phyloP scores from a whole-genome alignment of 1,140 invertebrate genomes.

The Akabosia matsudoensis region DNA sequence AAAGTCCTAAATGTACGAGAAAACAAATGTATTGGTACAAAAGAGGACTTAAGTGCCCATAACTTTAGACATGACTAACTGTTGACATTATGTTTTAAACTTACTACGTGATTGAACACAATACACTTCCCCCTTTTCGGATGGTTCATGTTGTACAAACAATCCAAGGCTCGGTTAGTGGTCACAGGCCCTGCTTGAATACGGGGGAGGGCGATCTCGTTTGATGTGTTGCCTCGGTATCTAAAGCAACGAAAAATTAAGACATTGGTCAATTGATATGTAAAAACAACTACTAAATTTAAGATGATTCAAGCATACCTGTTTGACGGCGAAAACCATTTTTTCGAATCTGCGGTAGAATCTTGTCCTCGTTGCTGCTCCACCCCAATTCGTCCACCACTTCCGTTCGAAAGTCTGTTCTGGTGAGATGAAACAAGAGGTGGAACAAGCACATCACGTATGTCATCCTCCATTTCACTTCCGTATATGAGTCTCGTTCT shows the following conservation, averaged over 20 bases:
- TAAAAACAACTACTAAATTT: too few species aligned
- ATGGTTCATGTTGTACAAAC: slow-evolving; percentile 11
- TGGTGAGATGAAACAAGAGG: neutral
- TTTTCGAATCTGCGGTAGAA: neutral
- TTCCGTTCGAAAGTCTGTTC: neutral
- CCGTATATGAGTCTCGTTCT: too few species aligned
- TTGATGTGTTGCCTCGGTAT: neutral
- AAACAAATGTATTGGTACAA: too few species aligned
- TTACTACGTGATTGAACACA: slow-evolving; percentile 24
- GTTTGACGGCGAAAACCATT: neutral
- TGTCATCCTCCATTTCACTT: neutral
- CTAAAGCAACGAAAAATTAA: neutral
- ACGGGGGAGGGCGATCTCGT: too few species aligned
- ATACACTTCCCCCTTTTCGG: neutral
- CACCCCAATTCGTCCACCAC: neutral
- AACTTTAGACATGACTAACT: too few species aligned
- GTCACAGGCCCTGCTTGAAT: neutral
- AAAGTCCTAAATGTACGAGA: neutral
- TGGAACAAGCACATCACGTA: neutral
- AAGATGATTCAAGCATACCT: too few species aligned
- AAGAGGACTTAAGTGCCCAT: too few species aligned
- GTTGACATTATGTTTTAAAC: too few species aligned
- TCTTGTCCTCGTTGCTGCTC: neutral
- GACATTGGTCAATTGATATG: neutral
- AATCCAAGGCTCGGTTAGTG: neutral